Base-by-base conservation (phyloP, 2,113 vertebrate species). In the Seriola dumerili region DNA sequence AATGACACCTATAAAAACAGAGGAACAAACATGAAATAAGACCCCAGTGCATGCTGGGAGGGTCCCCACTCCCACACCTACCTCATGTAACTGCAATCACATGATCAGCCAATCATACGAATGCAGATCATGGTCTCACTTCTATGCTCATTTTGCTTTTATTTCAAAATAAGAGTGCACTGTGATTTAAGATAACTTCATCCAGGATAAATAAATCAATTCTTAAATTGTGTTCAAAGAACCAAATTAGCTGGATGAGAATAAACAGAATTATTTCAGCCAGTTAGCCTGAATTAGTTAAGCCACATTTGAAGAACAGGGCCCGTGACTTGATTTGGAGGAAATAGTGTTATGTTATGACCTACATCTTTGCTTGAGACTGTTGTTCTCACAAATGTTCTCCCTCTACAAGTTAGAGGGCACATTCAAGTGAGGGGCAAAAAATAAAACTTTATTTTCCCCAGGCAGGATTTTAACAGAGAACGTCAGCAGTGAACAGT, bases 401-500 rank as follows among this genome's bases (percentile, higher is more conserved):
- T 75, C 64, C 52, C 64, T 58, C 25, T 46, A 80, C 8, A 58
- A 77, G 13, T 50, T 69, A 74, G 38, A 54, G 57, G 46, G 58
- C n/a, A 80, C 54, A 57, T 87, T 80, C 75, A 80, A 80, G 76
- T 81, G 57, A 85, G 52, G 55, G 55, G 72, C 23, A 76, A 79
- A 50, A 84, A 88, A 82, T 36, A 69, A 70, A 84, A 25, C 55
- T 81, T 89, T 84, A 78, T 85, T 90, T 85, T 69, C 82, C 75
- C 78, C 44, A 70, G 68, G 87, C 78, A 87, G 59, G 72, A 89
- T 73, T 85, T 74, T 61, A 74, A 81, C 74, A 84, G 67, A 72
- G 63, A 87, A 76, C 52, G 32, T 84, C 88, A 91, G 80, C 86
- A 89, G 89, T 91, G 92, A 93, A 91, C 81, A 81, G 85, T 85